These are phyloP conservation scores for Drosophila tsacasi DNA, from an alignment of 1,140 invertebrate genomes.

Conservation along the genomic window DNA sequence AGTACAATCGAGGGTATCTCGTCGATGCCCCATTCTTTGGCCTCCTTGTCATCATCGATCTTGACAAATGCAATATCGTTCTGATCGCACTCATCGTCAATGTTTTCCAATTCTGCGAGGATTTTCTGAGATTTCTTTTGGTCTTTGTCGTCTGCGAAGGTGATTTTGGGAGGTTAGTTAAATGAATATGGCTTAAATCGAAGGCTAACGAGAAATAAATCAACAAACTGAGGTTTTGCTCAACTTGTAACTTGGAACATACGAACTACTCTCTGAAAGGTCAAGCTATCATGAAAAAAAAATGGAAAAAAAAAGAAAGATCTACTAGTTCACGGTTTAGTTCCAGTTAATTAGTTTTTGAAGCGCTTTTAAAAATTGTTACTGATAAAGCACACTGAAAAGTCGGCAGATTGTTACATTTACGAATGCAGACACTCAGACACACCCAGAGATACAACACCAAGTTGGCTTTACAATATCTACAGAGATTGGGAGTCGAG, in stretches of 20 bases:
- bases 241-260: constrained; percentile 41
- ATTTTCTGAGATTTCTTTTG: constrained; percentile 96
- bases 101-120: constrained; percentile 94
- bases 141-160: constrained; percentile 93
- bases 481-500: constrained; percentile 45
- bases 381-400: constrained; percentile 65
- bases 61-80: constrained; percentile 97
- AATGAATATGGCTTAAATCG: background rate
- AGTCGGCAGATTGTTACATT: constrained; percentile 40
- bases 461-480: constrained; percentile 61
- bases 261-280: constrained; percentile 18
- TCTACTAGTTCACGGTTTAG: constrained; percentile 30
- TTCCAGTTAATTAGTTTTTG: constrained; percentile 55
- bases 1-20: constrained; percentile 92
- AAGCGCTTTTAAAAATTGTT: constrained; percentile 63
- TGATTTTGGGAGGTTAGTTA: constrained; percentile 1
- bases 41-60: constrained; percentile 94
- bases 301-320: background rate
- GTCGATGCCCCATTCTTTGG: constrained; percentile 95
- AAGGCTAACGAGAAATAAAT: constrained; percentile 1
- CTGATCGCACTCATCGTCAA: constrained; percentile 97
- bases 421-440: constrained; percentile 61
- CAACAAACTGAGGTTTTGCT: constrained; percentile 31
- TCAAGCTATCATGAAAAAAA: constrained; percentile 2
- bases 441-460: constrained; percentile 59